A percentile compares a stretch with the other conserved stretches of the same genome.
Evolutionary conservation across 2,113 vertebrate species (phyloP).

Genomic region (Phalacrocorax brasilianus): DNA sequence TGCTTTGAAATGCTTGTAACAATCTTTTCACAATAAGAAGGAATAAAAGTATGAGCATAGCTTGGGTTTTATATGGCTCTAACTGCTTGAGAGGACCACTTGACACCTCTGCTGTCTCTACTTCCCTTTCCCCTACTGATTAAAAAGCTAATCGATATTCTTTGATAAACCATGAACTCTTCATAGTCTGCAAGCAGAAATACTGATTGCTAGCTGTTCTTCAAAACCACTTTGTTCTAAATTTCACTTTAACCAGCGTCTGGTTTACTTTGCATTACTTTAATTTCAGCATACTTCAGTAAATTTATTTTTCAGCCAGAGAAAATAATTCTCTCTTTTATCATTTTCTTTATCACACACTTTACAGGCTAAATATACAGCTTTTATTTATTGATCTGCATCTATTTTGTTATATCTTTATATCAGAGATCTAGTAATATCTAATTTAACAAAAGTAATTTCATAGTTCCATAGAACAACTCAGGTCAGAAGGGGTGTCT

Average conservation of each 20-base stretch:
- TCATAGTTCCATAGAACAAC: not conserved
- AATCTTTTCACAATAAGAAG: not conserved
- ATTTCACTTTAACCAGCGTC: not conserved
- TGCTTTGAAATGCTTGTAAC: not conserved
- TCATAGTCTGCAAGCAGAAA: not conserved
- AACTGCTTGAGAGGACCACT: not conserved
- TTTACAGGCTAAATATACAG: not conserved
- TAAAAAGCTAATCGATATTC: not conserved
- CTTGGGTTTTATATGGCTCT: not conserved
- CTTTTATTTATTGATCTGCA: not conserved
- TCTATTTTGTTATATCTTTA: not conserved
- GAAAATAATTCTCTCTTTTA: not conserved
- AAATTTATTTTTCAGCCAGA: not conserved
- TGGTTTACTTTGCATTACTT: not conserved
- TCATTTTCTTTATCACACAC: not conserved
- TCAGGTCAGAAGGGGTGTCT: not conserved
- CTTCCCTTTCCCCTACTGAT: not conserved
- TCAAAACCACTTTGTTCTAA: not conserved
- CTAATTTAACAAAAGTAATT: not conserved
- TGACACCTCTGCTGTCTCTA: not conserved
- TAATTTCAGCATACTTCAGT: not conserved
- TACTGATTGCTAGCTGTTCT: not conserved
- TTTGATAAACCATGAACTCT: not conserved
- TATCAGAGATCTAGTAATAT: not conserved
- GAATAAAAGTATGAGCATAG: not conserved